A percentile compares a stretch with the other conserved stretches of the same genome.
Evolutionary conservation across 2,797 vertebrate species (phyloP).

Genomic region (Ceyx erithaca): DNA sequence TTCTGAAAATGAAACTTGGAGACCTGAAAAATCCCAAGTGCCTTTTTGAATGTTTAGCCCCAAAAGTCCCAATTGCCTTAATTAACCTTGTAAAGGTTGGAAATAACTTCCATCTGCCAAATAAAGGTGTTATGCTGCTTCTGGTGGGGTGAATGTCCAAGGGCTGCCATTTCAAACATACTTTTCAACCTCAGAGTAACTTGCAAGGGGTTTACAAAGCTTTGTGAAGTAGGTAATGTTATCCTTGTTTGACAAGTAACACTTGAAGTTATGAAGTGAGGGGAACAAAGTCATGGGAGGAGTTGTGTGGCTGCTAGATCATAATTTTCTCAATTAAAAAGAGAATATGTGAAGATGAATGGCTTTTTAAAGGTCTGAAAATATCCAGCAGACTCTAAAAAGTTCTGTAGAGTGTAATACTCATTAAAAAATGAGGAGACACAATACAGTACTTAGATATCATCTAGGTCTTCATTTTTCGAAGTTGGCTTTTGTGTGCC

Average conservation of each 20-base stretch:
- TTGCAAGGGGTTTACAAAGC: not conserved
- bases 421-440: not conserved
- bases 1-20: not conserved
- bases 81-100: not conserved
- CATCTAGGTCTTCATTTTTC: not conserved
- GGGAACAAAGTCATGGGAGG: not conserved
- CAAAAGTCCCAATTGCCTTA: not conserved
- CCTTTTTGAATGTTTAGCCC: not conserved
- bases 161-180: not conserved
- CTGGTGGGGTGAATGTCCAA: not conserved
- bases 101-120: not conserved
- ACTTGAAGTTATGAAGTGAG: not conserved
- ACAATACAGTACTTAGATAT: not conserved
- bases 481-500: not conserved
- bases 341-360: not conserved
- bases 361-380: not conserved
- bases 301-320: not conserved
- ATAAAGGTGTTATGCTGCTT: not conserved
- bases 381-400: not conserved
- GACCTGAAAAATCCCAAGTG: not conserved
- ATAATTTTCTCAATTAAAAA: not conserved
- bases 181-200: not conserved
- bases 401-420: not conserved
- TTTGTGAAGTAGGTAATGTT: not conserved
- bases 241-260: not conserved